These are phyloP conservation scores for Netelia fuscicornis DNA, from an alignment of 2,888 invertebrate species.

Conservation along the genomic window DNA sequence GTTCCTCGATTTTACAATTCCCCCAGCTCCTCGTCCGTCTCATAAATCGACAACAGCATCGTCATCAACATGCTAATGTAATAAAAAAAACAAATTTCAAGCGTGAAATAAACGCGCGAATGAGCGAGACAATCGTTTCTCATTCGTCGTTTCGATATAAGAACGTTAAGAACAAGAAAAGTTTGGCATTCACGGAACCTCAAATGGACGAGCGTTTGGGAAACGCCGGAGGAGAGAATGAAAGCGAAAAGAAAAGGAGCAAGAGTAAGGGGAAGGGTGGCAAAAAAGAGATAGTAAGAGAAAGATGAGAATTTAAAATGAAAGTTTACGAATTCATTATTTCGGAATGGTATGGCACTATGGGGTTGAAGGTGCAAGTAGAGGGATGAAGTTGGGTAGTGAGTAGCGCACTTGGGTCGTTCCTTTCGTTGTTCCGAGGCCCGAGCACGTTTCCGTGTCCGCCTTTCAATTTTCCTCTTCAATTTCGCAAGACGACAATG, in stretches of 20 bases:
- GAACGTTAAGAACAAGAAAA: conserved; percentile 41
- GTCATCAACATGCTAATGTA: neutral
- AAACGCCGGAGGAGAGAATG: conserved; percentile 2
- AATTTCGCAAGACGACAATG: conserved; percentile 60
- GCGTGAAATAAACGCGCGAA: conserved; percentile 18
- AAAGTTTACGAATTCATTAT: conserved; percentile 75
- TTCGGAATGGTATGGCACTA: conserved; percentile 41
- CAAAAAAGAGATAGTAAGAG: conserved; percentile 4
- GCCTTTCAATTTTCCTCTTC: conserved; percentile 55
- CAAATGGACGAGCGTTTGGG: conserved; percentile 37
- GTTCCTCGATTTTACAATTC: neutral
- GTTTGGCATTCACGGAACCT: conserved; percentile 45
- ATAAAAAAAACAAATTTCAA: neutral
- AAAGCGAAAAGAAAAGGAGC: conserved; percentile 16
- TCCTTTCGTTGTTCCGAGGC: conserved; percentile 7
- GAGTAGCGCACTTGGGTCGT: conserved; percentile 31
- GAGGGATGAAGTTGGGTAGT: conserved; percentile 25
- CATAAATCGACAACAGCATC: neutral
- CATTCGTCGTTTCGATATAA: conserved; percentile 11
- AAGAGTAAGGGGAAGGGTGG: no score
- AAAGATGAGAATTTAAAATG: conserved; percentile 69
- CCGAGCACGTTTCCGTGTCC: neutral
- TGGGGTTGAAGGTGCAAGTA: conserved; percentile 9
- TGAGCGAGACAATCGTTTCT: conserved; percentile 25
- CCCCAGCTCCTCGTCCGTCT: neutral